Conservation (phyloP, 2,797 vertebrate genomes). For the Acrossocheilus wenchowensis region DNA sequence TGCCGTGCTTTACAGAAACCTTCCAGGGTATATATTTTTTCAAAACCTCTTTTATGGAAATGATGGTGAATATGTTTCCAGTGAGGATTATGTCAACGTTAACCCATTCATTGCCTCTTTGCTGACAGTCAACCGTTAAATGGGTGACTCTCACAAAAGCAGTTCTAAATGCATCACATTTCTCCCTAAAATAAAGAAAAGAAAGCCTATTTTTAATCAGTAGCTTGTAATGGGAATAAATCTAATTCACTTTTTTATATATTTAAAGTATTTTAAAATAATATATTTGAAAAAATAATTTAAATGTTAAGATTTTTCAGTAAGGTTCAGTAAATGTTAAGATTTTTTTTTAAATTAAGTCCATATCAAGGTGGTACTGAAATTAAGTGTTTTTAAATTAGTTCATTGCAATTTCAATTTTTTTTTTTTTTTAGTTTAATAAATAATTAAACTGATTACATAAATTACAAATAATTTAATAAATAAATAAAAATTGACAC, state of each 20-base stretch:
- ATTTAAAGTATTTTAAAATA: not conserved
- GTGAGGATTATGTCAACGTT: slow-evolving; percentile 30
- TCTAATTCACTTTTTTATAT: not conserved
- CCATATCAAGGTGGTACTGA: not conserved
- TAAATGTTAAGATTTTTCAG: no score
- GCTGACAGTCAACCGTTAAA: not conserved
- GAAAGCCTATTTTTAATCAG: not conserved
- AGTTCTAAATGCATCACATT: not conserved
- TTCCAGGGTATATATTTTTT: slow-evolving; percentile 54
- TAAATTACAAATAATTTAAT: no score
- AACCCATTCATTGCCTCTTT: slow-evolving; percentile 18
- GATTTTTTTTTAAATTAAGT: not conserved
- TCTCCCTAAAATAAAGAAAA: not conserved
- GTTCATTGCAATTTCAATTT: no score
- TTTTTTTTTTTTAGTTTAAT: no score
- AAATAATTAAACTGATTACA: no score
- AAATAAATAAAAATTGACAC: no score
- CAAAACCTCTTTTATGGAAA: slow-evolving; percentile 37
- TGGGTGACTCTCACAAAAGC: not conserved
- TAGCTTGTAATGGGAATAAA: not conserved
- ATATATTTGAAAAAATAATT: no score
- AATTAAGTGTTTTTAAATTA: no score
- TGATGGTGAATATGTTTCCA: slow-evolving; percentile 38
- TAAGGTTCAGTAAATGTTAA: no score
- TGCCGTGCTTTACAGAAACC: slow-evolving; percentile 25